Conservation (phyloP, 2,113 vertebrate species). For the Rhinogobius similis region DNA sequence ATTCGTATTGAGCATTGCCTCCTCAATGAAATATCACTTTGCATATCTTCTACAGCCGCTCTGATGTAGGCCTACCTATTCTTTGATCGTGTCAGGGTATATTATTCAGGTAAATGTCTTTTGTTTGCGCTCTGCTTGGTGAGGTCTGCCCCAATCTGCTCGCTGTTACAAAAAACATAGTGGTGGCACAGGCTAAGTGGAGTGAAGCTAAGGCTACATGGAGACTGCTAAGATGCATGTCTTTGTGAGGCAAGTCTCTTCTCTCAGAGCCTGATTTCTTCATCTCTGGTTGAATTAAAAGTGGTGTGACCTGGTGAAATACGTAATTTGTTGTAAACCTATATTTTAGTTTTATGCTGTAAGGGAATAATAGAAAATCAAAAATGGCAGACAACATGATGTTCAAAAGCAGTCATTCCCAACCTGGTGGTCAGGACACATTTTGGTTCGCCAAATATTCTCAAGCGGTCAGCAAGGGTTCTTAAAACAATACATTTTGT, state of each 20-base stretch:
- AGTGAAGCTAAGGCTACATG: constrained; percentile 60
- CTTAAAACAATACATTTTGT: too few relatives aligned
- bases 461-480: too few relatives aligned
- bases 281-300: constrained; percentile 8
- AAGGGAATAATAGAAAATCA: constrained; percentile 42
- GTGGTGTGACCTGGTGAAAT: background rate
- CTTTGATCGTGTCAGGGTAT: background rate
- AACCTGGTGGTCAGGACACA: too few relatives aligned
- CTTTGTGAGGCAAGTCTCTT: constrained; percentile 58
- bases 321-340: background rate
- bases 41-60: background rate
- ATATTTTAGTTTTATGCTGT: constrained; percentile 8
- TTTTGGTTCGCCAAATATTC: too few relatives aligned
- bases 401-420: constrained; percentile 23
- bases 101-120: background rate
- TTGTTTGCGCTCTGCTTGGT: background rate
- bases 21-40: background rate
- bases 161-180: constrained; percentile 51
- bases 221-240: constrained; percentile 53
- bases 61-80: background rate
- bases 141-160: constrained; percentile 30
- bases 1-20: background rate
- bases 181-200: constrained; percentile 39
- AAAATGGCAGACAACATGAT: constrained; percentile 74
- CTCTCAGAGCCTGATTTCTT: constrained; percentile 21